Percentiles rank a stretch among this genome's conserved stretches.
Evolutionary conservation across 2,113 vertebrate species (phyloP).

Genomic region (Casuarius casuarius): DNA sequence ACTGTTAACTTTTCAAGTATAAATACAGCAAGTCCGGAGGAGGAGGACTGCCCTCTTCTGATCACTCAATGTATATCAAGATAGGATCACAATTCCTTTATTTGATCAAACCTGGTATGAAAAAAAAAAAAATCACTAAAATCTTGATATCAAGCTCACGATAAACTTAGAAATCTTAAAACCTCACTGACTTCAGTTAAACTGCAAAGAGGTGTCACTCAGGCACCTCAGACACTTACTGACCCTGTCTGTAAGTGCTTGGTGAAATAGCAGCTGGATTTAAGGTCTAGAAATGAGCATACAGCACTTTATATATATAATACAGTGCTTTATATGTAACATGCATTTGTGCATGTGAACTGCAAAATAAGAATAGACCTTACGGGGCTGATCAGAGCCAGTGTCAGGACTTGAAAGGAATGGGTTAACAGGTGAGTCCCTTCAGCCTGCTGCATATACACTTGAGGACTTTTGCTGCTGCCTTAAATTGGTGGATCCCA

Average conservation of each 20-base stretch:
- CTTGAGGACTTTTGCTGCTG: fast-evolving
- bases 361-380: fast-evolving
- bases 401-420: not conserved
- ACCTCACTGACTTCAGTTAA: fast-evolving
- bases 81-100: fast-evolving
- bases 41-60: conserved; percentile 20
- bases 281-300: fast-evolving
- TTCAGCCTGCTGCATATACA: fast-evolving
- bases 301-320: fast-evolving
- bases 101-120: fast-evolving
- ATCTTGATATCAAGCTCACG: fast-evolving
- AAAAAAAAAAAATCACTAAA: not conserved
- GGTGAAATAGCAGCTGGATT: fast-evolving
- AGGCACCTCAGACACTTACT: fast-evolving
- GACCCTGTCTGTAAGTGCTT: not conserved
- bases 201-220: no score
- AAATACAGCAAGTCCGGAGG: fast-evolving
- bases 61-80: fast-evolving
- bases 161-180: fast-evolving
- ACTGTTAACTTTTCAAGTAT: fast-evolving
- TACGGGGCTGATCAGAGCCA: not conserved
- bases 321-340: no score
- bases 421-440: no score
- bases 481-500: no score
- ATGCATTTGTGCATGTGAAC: fast-evolving